These are phyloP conservation scores for Rhincodon typus DNA, from an alignment of 2,797 vertebrate species.

Conservation along the genomic window DNA sequence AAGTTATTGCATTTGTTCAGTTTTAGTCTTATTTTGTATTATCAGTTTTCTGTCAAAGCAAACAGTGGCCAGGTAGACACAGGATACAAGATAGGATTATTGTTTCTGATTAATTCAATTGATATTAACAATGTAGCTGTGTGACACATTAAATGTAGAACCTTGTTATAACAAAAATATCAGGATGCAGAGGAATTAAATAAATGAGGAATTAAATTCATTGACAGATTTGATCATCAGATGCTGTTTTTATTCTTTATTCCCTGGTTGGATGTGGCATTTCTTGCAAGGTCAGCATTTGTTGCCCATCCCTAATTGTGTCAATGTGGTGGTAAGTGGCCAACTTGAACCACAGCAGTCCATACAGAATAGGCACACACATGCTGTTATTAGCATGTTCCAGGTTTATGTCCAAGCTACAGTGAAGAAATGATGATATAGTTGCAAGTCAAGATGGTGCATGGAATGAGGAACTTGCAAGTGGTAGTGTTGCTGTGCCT, in stretches of 20 bases:
- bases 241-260: neutral
- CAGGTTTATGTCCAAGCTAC: neutral
- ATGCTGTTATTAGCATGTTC: neutral
- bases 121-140: neutral
- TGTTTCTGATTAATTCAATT: neutral
- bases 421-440: neutral
- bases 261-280: neutral
- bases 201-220: too few species aligned
- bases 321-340: neutral
- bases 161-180: neutral
- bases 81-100: neutral
- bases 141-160: neutral
- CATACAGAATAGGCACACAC: neutral
- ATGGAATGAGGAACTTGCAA: neutral
- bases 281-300: neutral
- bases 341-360: neutral
- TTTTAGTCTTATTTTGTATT: neutral
- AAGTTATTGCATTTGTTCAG: neutral
- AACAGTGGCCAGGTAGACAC: neutral
- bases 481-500: neutral
- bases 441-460: neutral
- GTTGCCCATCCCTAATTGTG: neutral
- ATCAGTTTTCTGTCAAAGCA: neutral
- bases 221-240: neutral
- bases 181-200: neutral